Percentiles rank a stretch among this genome's conserved stretches.
phyloP scores from a whole-genome alignment of 1,140 invertebrate genomes.

The Drosophila burlai region DNA sequence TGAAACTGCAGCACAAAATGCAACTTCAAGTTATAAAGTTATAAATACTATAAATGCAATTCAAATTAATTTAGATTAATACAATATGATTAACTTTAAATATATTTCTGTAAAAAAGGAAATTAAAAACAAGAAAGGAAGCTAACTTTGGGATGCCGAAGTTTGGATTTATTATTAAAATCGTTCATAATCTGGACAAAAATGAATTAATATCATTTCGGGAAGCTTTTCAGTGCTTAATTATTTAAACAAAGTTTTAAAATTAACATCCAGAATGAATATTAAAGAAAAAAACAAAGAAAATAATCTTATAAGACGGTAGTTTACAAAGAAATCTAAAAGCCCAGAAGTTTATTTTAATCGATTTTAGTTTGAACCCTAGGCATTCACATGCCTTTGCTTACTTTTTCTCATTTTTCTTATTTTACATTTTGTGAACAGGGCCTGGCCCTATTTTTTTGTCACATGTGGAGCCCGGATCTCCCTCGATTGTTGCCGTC shows the following conservation, averaged over 20 bases:
- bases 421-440: slow-evolving; percentile 19
- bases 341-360: not conserved
- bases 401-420: slow-evolving; percentile 12
- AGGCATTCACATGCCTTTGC: too few relatives aligned
- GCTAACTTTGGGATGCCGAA: too few relatives aligned
- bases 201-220: too few relatives aligned
- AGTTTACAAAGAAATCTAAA: not conserved
- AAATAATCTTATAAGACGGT: not conserved
- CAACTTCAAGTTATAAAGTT: not conserved
- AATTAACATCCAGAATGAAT: not conserved
- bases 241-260: too few relatives aligned
- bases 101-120: not conserved
- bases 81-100: not conserved
- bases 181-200: too few relatives aligned
- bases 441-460: not conserved
- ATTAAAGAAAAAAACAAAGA: not conserved
- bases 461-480: slow-evolving; percentile 13
- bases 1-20: not conserved
- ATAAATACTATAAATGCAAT: not conserved
- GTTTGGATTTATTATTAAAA: too few relatives aligned
- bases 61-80: not conserved
- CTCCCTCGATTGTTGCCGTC: slow-evolving; percentile 13
- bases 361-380: slow-evolving; percentile 1
- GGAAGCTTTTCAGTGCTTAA: too few relatives aligned
- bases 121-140: not conserved